Base-by-base conservation (phyloP, 2,797 vertebrate species). In the Muscicapa striata region DNA sequence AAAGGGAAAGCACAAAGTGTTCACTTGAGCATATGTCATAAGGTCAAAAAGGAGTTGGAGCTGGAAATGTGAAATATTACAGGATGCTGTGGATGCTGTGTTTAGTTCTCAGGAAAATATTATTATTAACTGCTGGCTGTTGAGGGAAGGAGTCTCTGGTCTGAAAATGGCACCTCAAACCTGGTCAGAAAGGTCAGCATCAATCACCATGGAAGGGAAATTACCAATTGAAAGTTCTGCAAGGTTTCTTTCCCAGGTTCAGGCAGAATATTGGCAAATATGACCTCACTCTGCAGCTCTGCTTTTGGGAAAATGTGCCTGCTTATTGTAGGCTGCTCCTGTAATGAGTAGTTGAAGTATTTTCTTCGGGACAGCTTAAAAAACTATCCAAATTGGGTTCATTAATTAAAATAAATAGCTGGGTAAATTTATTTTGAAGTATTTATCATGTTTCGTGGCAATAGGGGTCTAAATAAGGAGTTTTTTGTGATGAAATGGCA, bases 101-200 rank as follows among this genome's bases (percentile, higher is more conserved):
- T 72, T 89, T 51, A 61, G 23, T 36, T 64, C 73, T 23, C 29
- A 23, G 27, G 27, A 61, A 84, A 82, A 88, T 76, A 49, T 20
- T 77, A 21, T 40, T 34, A 36, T 54, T 69, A 94, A 66, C 51
- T n/a, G 38, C 43, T 49, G 41, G 22, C 22, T 36, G 12, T 22
- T 62, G 59, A 73, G 29, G 54, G 55, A 67, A 61, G 84, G 73
- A 51, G 24, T 55, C 52, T 70, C 46, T 13, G 2, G 34, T 80
- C 34, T 94, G 69, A 32, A 83, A 85, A 82, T 69, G 74, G 14
- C 70, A 11, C 52, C 38, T 88, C 22, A 16, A 38, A 5, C 21
- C 8, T 19, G 27, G 67, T 46, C 55, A 77, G 77, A 88, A 95
- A 84, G 74, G 87, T 92, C 85, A 89, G 49, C 76, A 70, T 91